Evolutionary conservation across 2,113 vertebrate species (phyloP).

Genomic region (Muntiacus muntjak): DNA sequence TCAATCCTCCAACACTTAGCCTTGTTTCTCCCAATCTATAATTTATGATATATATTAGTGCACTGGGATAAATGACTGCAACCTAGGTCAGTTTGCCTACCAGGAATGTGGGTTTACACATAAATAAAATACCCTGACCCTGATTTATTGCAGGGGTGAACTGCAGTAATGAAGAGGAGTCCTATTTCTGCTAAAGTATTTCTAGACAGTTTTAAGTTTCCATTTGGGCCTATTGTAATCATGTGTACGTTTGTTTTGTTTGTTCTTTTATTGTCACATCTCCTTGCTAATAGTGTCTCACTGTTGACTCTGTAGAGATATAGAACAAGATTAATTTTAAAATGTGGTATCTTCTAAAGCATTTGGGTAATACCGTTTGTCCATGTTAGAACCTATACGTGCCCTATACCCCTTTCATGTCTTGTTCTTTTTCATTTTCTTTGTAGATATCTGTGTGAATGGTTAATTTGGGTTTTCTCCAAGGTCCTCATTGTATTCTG

Average conservation of each 20-base stretch:
- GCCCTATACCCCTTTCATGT: neutral
- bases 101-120: neutral
- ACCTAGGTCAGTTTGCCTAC: neutral
- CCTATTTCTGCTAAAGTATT: neutral
- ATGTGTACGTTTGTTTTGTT: neutral
- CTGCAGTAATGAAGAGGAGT: neutral
- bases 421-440: constrained; percentile 15
- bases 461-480: neutral
- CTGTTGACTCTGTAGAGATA: neutral
- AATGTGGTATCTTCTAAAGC: neutral
- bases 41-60: neutral
- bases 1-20: constrained; percentile 21
- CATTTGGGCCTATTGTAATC: neutral
- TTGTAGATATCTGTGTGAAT: neutral
- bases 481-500: neutral
- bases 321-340: neutral
- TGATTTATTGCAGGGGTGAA: neutral
- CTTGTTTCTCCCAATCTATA: neutral
- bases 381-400: neutral
- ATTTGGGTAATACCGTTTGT: neutral
- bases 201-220: constrained; percentile 13
- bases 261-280: neutral
- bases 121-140: neutral
- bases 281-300: neutral
- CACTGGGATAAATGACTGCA: neutral